Conservation (phyloP, 1,140 invertebrate genomes). For the Nomia melanderi region DNA sequence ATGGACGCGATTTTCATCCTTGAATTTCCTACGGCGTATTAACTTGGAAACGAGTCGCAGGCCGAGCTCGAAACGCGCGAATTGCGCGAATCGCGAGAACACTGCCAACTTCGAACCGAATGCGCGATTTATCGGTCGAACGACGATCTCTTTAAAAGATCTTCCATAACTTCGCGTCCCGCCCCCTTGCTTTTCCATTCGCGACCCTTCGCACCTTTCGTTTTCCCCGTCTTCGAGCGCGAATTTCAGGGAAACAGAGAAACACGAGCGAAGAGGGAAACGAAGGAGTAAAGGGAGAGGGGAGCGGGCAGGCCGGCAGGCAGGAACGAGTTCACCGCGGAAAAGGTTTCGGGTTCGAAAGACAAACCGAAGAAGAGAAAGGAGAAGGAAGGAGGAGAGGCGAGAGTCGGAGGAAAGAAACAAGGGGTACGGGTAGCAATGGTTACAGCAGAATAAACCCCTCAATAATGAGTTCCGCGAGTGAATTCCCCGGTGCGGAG, state of each 20-base stretch:
- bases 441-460: conserved; percentile 80
- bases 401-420: background rate
- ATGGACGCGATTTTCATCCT: conserved; percentile 25
- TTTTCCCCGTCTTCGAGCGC: too few species aligned
- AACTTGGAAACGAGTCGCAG: conserved; percentile 27
- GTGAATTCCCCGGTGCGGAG: conserved; percentile 76
- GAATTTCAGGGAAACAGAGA: too few species aligned
- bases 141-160: conserved; percentile 1
- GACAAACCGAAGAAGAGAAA: conserved; percentile 27
- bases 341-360: background rate
- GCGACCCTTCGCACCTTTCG: background rate
- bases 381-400: conserved; percentile 18
- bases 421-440: conserved; percentile 59
- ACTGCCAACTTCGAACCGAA: too few species aligned
- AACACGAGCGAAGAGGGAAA: too few species aligned
- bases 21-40: conserved; percentile 22
- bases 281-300: background rate
- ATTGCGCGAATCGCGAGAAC: too few species aligned
- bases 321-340: background rate
- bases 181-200: background rate
- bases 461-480: conserved; percentile 80
- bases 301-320: too few species aligned
- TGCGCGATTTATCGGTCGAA: conserved; percentile 68
- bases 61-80: conserved; percentile 6
- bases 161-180: background rate